phyloP scores from a whole-genome alignment of 2,113 vertebrate species.

The Upupa epops region DNA sequence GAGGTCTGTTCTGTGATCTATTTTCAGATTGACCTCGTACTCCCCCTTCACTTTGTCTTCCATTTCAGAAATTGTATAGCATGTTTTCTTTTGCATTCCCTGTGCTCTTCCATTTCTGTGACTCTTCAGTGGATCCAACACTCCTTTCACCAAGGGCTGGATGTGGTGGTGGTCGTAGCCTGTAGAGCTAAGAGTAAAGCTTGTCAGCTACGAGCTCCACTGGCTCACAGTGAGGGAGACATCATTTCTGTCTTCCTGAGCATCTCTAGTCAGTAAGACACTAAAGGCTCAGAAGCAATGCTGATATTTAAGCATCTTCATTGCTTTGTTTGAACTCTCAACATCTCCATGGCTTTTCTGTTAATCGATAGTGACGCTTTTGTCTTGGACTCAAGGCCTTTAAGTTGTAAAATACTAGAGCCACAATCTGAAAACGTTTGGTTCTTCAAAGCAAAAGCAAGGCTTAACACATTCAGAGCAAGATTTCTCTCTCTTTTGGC shows the following conservation, averaged over 20 bases:
- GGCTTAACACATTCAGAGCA: background rate
- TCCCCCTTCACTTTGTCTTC: background rate
- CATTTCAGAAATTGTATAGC: background rate
- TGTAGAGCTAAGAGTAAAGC: slow-evolving; percentile 56
- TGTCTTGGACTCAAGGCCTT: slow-evolving; percentile 43
- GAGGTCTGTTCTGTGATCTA: background rate
- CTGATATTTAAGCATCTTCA: slow-evolving; percentile 24
- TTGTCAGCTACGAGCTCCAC: slow-evolving; percentile 46
- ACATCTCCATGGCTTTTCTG: slow-evolving; percentile 32
- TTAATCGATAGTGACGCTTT: slow-evolving; percentile 48
- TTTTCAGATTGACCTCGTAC: background rate
- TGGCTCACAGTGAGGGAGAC: slow-evolving; percentile 53
- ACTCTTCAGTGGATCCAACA: background rate
- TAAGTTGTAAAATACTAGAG: slow-evolving; percentile 15
- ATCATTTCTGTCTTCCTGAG: slow-evolving; percentile 56
- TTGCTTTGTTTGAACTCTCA: slow-evolving; percentile 39
- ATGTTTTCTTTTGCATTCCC: background rate
- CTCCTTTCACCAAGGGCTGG: slow-evolving; percentile 27
- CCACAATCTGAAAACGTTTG: background rate
- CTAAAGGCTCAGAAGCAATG: slow-evolving; percentile 53
- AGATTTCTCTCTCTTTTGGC: background rate
- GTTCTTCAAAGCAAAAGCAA: slow-evolving; percentile 8
- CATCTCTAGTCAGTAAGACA: slow-evolving; percentile 55
- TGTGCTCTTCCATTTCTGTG: slow-evolving; percentile 15
- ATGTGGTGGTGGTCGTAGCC: slow-evolving; percentile 41